Conservation (phyloP, 2,888 invertebrate genomes). For the Lydus trimaculatus region DNA sequence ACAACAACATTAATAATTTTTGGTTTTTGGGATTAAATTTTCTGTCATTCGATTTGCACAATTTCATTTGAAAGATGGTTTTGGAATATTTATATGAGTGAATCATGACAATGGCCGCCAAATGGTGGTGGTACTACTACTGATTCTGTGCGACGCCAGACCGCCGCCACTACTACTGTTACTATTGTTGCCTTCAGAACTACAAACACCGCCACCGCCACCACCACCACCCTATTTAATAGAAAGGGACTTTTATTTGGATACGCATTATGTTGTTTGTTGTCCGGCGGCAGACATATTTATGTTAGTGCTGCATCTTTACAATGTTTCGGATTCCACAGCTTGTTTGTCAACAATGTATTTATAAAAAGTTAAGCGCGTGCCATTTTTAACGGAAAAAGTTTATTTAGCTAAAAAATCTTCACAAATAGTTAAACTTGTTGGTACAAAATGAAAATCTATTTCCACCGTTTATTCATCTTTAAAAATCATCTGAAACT, state of each 20-base stretch:
- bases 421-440: background rate
- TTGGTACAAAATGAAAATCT: background rate
- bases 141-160: conserved; percentile 35
- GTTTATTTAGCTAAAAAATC: background rate
- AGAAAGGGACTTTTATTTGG: conserved; percentile 40
- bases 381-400: background rate
- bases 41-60: conserved; percentile 30
- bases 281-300: conserved; percentile 40
- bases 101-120: conserved; percentile 41
- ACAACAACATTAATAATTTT: conserved; percentile 36
- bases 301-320: conserved; percentile 28
- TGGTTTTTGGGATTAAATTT: conserved; percentile 43
- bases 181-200: background rate
- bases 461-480: background rate
- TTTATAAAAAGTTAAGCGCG: conserved; percentile 2
- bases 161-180: conserved; percentile 24
- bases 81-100: conserved; percentile 25
- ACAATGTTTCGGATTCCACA: conserved; percentile 6
- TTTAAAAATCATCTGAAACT: background rate
- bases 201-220: conserved; percentile 4
- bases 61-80: background rate
- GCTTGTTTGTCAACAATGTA: conserved; percentile 18
- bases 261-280: conserved; percentile 46
- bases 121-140: conserved; percentile 23
- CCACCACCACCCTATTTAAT: background rate